These are phyloP conservation scores for Drosophila parvula DNA, from an alignment of 1,140 invertebrate species.

Conservation along the genomic window DNA sequence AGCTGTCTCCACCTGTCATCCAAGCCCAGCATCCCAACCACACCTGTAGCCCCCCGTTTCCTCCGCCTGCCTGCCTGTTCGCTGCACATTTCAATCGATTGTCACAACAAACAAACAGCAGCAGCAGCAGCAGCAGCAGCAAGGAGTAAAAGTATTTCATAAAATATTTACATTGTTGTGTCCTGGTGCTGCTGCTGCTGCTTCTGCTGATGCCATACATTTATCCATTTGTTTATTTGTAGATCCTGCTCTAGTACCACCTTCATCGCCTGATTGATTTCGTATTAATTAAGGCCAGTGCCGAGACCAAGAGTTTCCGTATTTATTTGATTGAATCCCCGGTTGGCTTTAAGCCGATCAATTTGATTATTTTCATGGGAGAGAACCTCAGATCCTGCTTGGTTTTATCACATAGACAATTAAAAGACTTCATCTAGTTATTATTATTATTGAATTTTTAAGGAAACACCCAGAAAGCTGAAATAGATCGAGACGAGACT, in stretches of 20 bases:
- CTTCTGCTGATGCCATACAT: slow-evolving; percentile 23
- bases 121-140: slow-evolving; percentile 3
- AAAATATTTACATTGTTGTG: slow-evolving; percentile 59
- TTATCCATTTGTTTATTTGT: slow-evolving; percentile 51
- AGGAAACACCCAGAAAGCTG: too few relatives aligned
- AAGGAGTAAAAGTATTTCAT: slow-evolving; percentile 57
- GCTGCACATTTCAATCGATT: slow-evolving; percentile 64
- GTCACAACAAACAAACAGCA: slow-evolving; percentile 38
- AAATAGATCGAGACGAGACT: neutral
- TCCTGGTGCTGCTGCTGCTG: slow-evolving; percentile 4
- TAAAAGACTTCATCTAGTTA: too few relatives aligned
- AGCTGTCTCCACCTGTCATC: slow-evolving; percentile 11
- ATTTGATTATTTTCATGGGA: too few relatives aligned
- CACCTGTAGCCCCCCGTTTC: too few relatives aligned
- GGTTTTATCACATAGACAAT: too few relatives aligned
- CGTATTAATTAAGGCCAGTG: slow-evolving; percentile 27
- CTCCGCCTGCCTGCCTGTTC: neutral
- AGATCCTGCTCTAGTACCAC: slow-evolving; percentile 1
- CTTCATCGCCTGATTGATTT: slow-evolving; percentile 32
- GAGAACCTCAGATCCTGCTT: too few relatives aligned
- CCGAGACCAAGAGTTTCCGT: neutral
- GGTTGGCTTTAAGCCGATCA: too few relatives aligned
- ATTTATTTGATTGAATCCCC: too few relatives aligned
- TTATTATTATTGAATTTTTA: too few relatives aligned
- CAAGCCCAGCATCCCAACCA: neutral